Conservation (phyloP, 1,140 invertebrate species). For the Idris sp. region DNA sequence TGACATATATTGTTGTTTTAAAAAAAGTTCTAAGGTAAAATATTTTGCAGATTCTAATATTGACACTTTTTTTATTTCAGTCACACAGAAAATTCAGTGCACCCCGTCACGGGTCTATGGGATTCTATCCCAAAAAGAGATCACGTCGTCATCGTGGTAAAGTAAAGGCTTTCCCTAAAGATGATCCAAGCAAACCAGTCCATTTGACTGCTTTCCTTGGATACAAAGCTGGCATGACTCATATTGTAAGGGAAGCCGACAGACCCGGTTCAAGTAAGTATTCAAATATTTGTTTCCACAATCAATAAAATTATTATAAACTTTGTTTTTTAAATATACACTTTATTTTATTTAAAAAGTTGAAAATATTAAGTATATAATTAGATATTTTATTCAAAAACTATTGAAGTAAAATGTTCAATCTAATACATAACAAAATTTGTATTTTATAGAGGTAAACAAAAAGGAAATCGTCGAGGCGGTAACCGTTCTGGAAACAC, state of each 20-base stretch:
- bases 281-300: not conserved
- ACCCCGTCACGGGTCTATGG: constrained; percentile 99
- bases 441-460: constrained; percentile 98
- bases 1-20: constrained; percentile 33
- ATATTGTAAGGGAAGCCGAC: constrained; percentile 99
- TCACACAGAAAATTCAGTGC: constrained; percentile 99
- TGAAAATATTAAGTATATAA: too few relatives aligned
- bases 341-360: too few relatives aligned
- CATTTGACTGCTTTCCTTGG: constrained; percentile 98
- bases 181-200: constrained; percentile 96
- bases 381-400: too few relatives aligned
- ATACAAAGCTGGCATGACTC: constrained; percentile 99
- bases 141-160: constrained; percentile 97
- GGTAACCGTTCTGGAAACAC: constrained; percentile 98
- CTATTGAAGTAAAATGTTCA: too few relatives aligned
- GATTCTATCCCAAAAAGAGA: constrained; percentile 99
- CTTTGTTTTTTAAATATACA: too few relatives aligned
- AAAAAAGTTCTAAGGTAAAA: not conserved
- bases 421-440: too few relatives aligned
- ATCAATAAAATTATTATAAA: not conserved
- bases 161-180: constrained; percentile 99
- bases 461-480: constrained; percentile 99
- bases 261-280: constrained; percentile 99
- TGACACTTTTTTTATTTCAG: constrained; percentile 81
- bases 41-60: not conserved